A percentile compares a stretch with the other conserved stretches of the same genome.
These are phyloP conservation scores for Onychomys arenicola DNA, from an alignment of 2,797 vertebrate genomes.

Conservation along the genomic window DNA sequence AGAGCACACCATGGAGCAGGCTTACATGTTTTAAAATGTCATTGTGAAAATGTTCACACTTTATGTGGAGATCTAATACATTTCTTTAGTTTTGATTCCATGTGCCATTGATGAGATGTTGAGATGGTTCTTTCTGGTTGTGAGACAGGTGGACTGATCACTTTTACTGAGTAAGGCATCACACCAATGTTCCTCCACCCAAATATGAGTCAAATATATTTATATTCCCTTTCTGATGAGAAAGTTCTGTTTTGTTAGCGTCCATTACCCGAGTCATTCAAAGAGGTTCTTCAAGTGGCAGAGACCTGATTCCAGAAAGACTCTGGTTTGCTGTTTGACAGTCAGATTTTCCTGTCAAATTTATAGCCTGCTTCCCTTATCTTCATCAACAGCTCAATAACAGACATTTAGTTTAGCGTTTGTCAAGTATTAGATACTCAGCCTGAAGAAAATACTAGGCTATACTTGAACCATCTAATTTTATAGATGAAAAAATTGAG, in stretches of 20 bases:
- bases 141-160: neutral
- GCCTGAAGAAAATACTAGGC: neutral
- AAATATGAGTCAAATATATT: neutral
- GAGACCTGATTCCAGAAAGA: neutral
- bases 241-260: neutral
- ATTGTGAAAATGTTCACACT: neutral
- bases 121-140: neutral
- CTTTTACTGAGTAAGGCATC: neutral
- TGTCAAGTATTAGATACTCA: neutral
- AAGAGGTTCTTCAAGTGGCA: neutral
- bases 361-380: neutral
- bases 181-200: neutral
- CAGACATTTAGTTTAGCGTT: neutral
- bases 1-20: neutral
- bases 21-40: neutral
- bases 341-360: neutral
- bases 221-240: neutral
- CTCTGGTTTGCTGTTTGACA: neutral
- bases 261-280: neutral
- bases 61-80: neutral
- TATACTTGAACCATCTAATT: neutral
- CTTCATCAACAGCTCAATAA: neutral
- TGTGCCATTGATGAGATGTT: no score
- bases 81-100: neutral
- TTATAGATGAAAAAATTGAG: conserved; percentile 16